A percentile compares a stretch with the other conserved stretches of the same genome.
These are phyloP conservation scores for Standfussiana lucernea DNA, from an alignment of 2,888 invertebrate genomes.

Conservation along the genomic window DNA sequence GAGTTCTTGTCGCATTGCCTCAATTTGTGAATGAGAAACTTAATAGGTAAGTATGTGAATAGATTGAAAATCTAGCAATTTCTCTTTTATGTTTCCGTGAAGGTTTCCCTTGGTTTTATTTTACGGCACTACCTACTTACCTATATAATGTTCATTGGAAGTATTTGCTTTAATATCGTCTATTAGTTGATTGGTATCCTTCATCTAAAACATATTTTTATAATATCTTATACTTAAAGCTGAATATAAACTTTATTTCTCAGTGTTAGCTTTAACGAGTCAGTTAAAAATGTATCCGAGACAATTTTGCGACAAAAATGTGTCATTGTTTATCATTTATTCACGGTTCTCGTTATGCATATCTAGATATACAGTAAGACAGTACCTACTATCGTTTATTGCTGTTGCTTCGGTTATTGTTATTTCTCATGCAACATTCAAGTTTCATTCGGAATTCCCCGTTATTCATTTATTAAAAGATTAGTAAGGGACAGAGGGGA, in stretches of 20 bases:
- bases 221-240: neutral
- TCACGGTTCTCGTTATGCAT: conserved; percentile 15
- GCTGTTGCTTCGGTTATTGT: conserved; percentile 35
- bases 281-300: conserved; percentile 11
- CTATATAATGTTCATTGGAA: neutral
- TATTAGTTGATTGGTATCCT: neutral
- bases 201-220: neutral
- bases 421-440: conserved; percentile 67
- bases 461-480: conserved; percentile 75
- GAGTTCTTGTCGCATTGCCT: conserved; percentile 47
- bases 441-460: conserved; percentile 74
- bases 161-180: neutral
- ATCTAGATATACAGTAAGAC: conserved; percentile 18
- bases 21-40: conserved; percentile 42
- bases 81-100: conserved; percentile 34
- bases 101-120: conserved; percentile 14
- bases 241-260: neutral
- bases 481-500: conserved; percentile 64
- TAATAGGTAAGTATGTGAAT: conserved; percentile 15
- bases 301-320: conserved; percentile 11
- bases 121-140: neutral
- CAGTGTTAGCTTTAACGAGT: conserved; percentile 10
- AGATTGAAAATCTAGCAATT: conserved; percentile 38
- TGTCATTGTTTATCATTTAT: conserved; percentile 30
- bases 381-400: neutral